Conservation (phyloP, 2,113 vertebrate species). For the Brienomyrus brachyistius region DNA sequence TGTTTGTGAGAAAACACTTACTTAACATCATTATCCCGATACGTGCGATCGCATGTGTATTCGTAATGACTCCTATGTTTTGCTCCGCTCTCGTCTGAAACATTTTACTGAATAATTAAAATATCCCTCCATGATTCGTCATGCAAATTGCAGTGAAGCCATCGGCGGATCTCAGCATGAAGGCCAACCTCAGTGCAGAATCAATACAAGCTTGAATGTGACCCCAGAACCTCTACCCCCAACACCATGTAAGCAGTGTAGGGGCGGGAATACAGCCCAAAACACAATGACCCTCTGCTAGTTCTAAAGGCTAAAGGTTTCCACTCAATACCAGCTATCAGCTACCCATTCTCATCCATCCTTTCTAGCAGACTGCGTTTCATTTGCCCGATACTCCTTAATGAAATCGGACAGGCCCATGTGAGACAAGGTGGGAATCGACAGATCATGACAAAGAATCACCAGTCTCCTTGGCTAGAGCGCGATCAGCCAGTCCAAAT, state of each 20-base stretch:
- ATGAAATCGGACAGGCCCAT: slow-evolving; percentile 7
- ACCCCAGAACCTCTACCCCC: neutral
- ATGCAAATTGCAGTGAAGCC: neutral
- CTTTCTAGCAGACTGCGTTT: neutral
- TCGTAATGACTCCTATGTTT: neutral
- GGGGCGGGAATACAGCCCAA: neutral
- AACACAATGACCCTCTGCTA: neutral
- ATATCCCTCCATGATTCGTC: neutral
- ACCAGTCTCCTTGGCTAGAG: slow-evolving; percentile 29
- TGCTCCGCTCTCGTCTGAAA: neutral
- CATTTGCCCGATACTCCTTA: neutral
- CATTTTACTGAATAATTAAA: neutral
- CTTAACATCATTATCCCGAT: neutral
- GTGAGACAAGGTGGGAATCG: slow-evolving; percentile 10
- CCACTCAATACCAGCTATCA: neutral
- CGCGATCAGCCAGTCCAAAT: slow-evolving; percentile 16
- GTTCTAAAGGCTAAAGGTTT: neutral
- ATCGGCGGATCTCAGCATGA: neutral
- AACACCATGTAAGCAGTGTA: neutral
- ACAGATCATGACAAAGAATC: slow-evolving; percentile 11
- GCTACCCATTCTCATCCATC: neutral
- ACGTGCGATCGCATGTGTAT: neutral
- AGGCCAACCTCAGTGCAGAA: neutral
- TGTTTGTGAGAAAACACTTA: neutral
- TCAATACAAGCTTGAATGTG: neutral